Conservation (phyloP, 1,140 invertebrate genomes). For the Chironomus tepperi region DNA sequence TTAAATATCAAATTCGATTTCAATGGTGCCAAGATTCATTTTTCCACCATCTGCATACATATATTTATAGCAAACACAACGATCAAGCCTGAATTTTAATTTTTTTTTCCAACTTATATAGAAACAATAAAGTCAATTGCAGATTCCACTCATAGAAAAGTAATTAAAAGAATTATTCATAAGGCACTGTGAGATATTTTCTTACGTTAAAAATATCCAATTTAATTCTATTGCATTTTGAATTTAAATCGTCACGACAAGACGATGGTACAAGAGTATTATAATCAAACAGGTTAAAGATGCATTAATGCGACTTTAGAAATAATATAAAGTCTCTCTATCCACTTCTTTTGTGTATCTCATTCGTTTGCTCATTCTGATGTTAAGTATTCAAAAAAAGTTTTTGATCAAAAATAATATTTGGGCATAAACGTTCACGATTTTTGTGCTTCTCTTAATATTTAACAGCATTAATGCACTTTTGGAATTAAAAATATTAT, state of each 20-base stretch:
- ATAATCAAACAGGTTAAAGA: slow-evolving; percentile 8
- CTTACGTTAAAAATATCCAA: neutral
- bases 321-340: neutral
- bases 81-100: too few species aligned
- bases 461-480: neutral
- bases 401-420: neutral
- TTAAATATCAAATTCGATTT: too few species aligned
- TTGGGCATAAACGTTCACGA: slow-evolving; percentile 12
- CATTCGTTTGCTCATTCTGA: neutral
- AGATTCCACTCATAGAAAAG: neutral
- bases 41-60: too few species aligned
- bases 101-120: too few species aligned
- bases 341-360: neutral
- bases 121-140: too few species aligned
- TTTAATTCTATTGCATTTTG: neutral
- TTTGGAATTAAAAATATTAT: neutral
- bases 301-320: slow-evolving; percentile 6
- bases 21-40: too few species aligned
- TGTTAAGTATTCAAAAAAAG: neutral
- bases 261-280: neutral
- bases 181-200: neutral
- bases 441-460: neutral
- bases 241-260: neutral
- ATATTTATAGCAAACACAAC: too few species aligned
- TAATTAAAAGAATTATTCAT: slow-evolving; percentile 15